Evolutionary conservation across 1,140 invertebrate genomes (phyloP).

Genomic region (Frieseomelitta varia): DNA sequence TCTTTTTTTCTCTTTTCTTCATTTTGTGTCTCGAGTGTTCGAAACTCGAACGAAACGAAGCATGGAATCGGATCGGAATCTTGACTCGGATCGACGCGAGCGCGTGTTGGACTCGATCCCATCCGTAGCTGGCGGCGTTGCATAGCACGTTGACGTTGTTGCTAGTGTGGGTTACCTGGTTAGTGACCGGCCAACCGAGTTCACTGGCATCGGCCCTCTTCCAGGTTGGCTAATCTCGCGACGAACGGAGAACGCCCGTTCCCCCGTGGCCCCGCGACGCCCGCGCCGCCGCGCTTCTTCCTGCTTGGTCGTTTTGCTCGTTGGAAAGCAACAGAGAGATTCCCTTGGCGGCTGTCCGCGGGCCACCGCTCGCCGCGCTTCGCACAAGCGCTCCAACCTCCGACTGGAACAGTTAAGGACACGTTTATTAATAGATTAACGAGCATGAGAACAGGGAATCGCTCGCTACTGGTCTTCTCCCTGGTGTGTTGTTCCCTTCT

Average conservation of each 20-base stretch:
- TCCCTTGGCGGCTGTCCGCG: slow-evolving; percentile 47
- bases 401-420: slow-evolving; percentile 47
- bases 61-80: no score
- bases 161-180: slow-evolving; percentile 83
- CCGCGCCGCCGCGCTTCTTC: slow-evolving; percentile 47
- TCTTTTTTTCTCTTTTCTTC: no score
- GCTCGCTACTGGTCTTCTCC: slow-evolving; percentile 39
- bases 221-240: slow-evolving; percentile 80
- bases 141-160: slow-evolving; percentile 72
- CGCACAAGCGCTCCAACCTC: neutral
- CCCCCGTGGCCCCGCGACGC: slow-evolving; percentile 30
- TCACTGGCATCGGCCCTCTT: slow-evolving; percentile 82
- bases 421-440: slow-evolving; percentile 59
- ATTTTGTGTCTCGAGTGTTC: no score
- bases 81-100: no score
- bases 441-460: slow-evolving; percentile 47
- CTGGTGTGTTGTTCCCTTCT: neutral
- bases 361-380: slow-evolving; percentile 33
- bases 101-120: no score
- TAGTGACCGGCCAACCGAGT: slow-evolving; percentile 83
- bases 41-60: no score
- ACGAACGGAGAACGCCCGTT: slow-evolving; percentile 63
- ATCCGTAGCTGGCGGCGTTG: slow-evolving; percentile 67
- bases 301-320: slow-evolving; percentile 50
- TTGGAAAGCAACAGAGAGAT: slow-evolving; percentile 46